Evolutionary conservation across 1,140 invertebrate species (phyloP).

Genomic region (Ptiloglossa arizonensis): DNA sequence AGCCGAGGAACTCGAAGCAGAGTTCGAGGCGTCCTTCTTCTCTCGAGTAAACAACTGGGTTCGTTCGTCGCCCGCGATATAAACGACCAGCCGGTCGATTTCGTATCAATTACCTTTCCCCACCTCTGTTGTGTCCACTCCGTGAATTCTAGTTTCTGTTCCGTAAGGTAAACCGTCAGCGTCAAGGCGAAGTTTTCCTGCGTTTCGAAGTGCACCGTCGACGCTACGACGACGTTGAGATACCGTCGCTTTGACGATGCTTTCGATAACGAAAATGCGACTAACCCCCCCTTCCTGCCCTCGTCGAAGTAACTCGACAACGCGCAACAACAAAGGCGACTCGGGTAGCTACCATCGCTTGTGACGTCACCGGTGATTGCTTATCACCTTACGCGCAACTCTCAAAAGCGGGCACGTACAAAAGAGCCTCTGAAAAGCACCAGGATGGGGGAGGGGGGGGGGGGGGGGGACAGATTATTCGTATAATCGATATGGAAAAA

Average conservation of each 20-base stretch:
- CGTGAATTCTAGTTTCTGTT: constrained; percentile 12
- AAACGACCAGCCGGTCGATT: too few relatives aligned
- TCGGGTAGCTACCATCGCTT: not conserved
- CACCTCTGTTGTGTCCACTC: too few relatives aligned
- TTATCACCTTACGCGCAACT: not conserved
- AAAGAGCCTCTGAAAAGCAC: constrained; percentile 1
- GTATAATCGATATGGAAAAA: constrained; percentile 26
- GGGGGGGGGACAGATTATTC: not conserved
- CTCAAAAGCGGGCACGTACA: not conserved
- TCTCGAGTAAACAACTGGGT: not conserved
- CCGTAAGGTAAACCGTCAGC: constrained; percentile 22
- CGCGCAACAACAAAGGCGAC: constrained; percentile 11
- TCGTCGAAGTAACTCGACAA: constrained; percentile 11
- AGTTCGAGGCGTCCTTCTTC: not conserved
- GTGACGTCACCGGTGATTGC: constrained; percentile 21
- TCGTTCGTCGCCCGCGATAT: not conserved
- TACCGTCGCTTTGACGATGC: too few relatives aligned
- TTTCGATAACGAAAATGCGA: constrained; percentile 39
- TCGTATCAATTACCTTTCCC: constrained; percentile 28
- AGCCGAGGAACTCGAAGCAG: not conserved
- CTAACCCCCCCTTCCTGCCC: constrained; percentile 18
- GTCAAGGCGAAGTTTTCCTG: constrained; percentile 14
- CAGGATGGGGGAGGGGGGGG: too few relatives aligned
- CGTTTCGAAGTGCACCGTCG: not conserved
- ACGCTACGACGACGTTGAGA: too few relatives aligned